Evolutionary conservation across 37 sponge, comb jelly and placozoan species (phyloP), one percentile per base, ranked within the genome.

Genomic region (Petrosia ficiformis): DNA sequence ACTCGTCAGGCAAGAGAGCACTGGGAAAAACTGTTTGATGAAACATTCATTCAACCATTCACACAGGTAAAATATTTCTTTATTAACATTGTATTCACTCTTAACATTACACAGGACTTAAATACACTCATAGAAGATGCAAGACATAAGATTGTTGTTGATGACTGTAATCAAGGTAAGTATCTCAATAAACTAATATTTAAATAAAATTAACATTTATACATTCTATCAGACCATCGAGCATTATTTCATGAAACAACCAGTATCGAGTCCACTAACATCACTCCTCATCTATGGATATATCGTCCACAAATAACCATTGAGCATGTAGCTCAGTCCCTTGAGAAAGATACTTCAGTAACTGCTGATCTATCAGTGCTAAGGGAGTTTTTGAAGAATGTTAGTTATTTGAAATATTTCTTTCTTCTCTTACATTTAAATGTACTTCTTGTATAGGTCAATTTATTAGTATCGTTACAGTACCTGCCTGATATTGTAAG

Each of bases 141-240:
- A 48, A 48, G 54, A 48, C 54, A 48, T n/a, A n/a, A n/a, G n/a
- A n/a, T n/a, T n/a, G n/a, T n/a, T n/a, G n/a, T n/a, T n/a, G n/a
- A n/a, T n/a, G n/a, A n/a, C n/a, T n/a, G n/a, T n/a, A n/a, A n/a
- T n/a, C n/a, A n/a, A n/a, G n/a, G n/a, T n/a, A n/a, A n/a, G n/a
- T n/a, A n/a, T n/a, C n/a, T n/a, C n/a, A n/a, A n/a, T n/a, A n/a
- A n/a, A n/a, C n/a, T n/a, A n/a, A n/a, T n/a, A n/a, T n/a, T n/a
- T n/a, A n/a, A n/a, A n/a, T n/a, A n/a, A n/a, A n/a, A n/a, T n/a
- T n/a, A n/a, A n/a, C n/a, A n/a, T n/a, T n/a, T n/a, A n/a, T n/a
- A n/a, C n/a, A 26, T n/a, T 61, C 14, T 61, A 61, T n/a, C n/a
- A 61, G 63, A 61, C 28, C 63, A 61, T 61, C 5, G 63, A n/a